Conservation (phyloP, 2,113 vertebrate genomes). For the Melanotaenia duboulayi region DNA sequence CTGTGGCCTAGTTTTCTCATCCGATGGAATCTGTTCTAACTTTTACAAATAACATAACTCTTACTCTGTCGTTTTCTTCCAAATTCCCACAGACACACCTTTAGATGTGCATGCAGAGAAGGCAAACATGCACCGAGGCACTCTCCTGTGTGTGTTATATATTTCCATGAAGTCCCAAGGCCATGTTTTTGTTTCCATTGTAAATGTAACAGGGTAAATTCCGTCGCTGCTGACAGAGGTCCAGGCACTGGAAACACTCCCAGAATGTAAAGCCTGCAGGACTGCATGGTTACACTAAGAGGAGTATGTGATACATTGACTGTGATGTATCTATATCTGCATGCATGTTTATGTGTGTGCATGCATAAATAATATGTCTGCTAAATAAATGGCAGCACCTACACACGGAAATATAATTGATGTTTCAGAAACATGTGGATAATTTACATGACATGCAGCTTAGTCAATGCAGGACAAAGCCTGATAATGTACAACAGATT, state of each 20-base stretch:
- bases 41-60: slow-evolving; percentile 37
- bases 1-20: slow-evolving; percentile 24
- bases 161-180: slow-evolving; percentile 67
- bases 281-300: slow-evolving; percentile 31
- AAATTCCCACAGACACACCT: slow-evolving; percentile 29
- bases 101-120: slow-evolving; percentile 38
- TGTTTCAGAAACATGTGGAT: background rate
- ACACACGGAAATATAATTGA: background rate
- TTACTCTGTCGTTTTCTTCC: slow-evolving; percentile 18
- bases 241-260: slow-evolving; percentile 42
- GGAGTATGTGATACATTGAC: slow-evolving; percentile 20
- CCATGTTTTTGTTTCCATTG: slow-evolving; percentile 76
- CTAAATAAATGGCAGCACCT: slow-evolving; percentile 15
- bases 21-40: slow-evolving; percentile 28
- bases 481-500: background rate
- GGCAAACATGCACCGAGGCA: slow-evolving; percentile 25
- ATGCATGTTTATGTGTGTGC: slow-evolving; percentile 8
- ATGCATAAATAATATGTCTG: too few species aligned
- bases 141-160: slow-evolving; percentile 45
- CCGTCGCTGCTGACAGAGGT: slow-evolving; percentile 59
- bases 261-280: slow-evolving; percentile 67
- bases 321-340: slow-evolving; percentile 32
- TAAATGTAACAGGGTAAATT: slow-evolving; percentile 68
- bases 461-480: background rate
- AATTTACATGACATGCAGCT: too few species aligned